These are phyloP conservation scores for Ctenopoma multispine DNA, from an alignment of 2,797 vertebrate species.

Conservation along the genomic window DNA sequence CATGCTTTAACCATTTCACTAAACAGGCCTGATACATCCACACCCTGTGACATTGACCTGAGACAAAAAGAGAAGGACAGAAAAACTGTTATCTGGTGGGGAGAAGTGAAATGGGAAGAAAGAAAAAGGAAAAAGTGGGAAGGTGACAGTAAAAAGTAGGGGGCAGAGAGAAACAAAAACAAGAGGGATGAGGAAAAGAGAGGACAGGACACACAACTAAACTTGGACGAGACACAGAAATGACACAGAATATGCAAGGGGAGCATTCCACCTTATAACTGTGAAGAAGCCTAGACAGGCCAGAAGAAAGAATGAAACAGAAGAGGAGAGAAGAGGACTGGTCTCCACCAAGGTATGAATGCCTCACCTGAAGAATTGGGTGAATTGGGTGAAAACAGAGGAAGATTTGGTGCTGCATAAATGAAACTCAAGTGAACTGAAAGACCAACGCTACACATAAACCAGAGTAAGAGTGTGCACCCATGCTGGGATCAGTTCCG, in stretches of 20 bases:
- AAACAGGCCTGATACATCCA: slow-evolving; percentile 92
- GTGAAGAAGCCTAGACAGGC: not conserved
- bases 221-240: no score
- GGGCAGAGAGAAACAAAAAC: no score
- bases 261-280: not conserved
- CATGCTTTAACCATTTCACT: slow-evolving; percentile 97
- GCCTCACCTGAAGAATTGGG: no score
- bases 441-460: no score
- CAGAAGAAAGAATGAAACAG: not conserved
- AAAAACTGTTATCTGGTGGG: not conserved
- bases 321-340: not conserved
- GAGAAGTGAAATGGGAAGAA: not conserved
- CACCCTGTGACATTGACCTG: slow-evolving; percentile 94
- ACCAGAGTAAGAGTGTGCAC: no score
- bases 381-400: no score
- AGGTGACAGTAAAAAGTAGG: no score
- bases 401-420: no score
- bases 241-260: not conserved
- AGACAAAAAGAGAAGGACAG: not conserved
- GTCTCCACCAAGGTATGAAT: not conserved
- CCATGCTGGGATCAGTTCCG: no score
- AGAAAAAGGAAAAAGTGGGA: not conserved
- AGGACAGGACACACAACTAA: not conserved
- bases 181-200: not conserved
- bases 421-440: no score